Conservation (phyloP, 2,797 vertebrate species). For the Syndactyla subalaris region DNA sequence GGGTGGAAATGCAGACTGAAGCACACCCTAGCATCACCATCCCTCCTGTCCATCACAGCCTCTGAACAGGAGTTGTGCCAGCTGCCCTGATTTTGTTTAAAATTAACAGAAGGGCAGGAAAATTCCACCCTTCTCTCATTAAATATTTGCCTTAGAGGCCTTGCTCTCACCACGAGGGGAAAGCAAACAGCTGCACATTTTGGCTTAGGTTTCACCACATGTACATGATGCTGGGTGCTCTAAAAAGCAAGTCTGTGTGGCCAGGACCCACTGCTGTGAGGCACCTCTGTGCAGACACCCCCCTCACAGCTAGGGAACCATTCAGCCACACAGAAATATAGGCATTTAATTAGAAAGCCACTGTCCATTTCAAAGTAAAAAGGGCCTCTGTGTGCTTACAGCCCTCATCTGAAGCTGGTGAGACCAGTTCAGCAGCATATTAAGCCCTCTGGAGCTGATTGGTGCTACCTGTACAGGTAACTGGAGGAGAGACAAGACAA, state of each 20-base stretch:
- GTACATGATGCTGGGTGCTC: not conserved
- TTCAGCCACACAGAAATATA: not conserved
- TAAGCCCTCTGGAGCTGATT: not conserved
- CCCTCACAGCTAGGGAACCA: not conserved
- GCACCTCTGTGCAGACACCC: not conserved
- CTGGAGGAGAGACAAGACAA: not conserved
- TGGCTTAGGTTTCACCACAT: not conserved
- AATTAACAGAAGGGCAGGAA: constrained; percentile 32
- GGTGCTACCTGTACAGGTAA: not conserved
- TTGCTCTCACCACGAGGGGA: not conserved
- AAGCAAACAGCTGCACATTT: constrained; percentile 56
- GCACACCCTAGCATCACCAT: not conserved
- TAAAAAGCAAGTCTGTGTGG: not conserved
- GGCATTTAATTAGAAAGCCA: constrained; percentile 11
- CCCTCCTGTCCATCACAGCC: not conserved
- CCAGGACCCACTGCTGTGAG: not conserved
- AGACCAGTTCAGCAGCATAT: not conserved
- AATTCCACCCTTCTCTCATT: constrained; percentile 44
- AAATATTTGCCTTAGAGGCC: constrained; percentile 78
- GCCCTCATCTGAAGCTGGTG: not conserved
- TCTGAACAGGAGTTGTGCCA: not conserved
- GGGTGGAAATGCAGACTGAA: fast-evolving
- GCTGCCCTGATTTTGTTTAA: not conserved
- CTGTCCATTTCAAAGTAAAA: not conserved
- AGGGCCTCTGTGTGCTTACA: not conserved